These are phyloP conservation scores for Cheilosia vulpina DNA, from an alignment of 2,888 invertebrate species.

Conservation along the genomic window DNA sequence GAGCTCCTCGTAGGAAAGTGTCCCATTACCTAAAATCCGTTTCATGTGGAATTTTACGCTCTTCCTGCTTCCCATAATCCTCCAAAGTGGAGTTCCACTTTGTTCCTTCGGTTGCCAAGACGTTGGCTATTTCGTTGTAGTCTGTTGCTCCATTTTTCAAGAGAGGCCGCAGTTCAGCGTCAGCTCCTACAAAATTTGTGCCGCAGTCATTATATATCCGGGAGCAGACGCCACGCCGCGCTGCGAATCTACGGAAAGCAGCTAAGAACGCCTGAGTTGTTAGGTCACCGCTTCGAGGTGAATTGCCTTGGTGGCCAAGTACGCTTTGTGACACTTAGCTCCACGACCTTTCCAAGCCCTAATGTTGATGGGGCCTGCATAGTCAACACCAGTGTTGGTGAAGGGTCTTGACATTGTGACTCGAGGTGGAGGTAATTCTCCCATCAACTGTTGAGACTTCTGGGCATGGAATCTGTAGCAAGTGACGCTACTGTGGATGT, in stretches of 20 bases:
- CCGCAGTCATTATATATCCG: background rate
- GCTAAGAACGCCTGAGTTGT: background rate
- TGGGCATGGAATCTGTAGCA: background rate
- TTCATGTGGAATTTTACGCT: no score
- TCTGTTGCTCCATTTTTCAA: background rate
- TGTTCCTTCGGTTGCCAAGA: slow-evolving; percentile 16
- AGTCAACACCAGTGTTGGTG: no score
- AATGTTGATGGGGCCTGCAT: no score
- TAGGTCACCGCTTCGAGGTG: background rate
- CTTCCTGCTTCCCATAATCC: slow-evolving; percentile 1
- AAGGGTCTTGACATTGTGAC: background rate
- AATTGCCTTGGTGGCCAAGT: background rate
- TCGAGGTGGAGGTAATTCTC: background rate
- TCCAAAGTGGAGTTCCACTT: slow-evolving; percentile 10
- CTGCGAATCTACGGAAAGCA: background rate
- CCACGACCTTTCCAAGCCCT: no score
- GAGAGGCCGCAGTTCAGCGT: background rate
- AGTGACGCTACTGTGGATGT: background rate
- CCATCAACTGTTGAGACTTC: background rate
- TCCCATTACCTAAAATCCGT: no score
- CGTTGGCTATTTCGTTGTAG: slow-evolving; percentile 14
- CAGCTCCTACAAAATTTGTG: background rate
- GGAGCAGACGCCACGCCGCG: background rate
- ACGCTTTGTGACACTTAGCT: no score
- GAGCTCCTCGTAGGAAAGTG: no score